These are phyloP conservation scores for Meteorus colon DNA, from an alignment of 2,888 invertebrate species.

Conservation along the genomic window DNA sequence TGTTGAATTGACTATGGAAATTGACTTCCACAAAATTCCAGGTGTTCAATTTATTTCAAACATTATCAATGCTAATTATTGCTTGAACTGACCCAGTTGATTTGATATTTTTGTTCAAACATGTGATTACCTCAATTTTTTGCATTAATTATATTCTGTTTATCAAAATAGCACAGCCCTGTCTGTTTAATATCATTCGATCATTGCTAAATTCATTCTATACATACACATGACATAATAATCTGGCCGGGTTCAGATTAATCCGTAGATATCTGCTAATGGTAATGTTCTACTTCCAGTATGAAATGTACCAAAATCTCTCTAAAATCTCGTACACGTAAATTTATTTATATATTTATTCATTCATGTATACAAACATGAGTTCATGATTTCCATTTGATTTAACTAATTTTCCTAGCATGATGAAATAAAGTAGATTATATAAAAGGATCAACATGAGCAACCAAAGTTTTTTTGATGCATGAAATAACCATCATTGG, in stretches of 20 bases:
- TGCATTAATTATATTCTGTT: not conserved
- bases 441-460: not conserved
- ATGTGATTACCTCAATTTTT: not conserved
- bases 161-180: not conserved
- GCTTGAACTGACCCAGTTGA: no score
- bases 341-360: not conserved
- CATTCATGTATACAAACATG: not conserved
- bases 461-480: not conserved
- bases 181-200: not conserved
- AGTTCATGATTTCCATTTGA: not conserved
- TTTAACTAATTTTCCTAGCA: not conserved
- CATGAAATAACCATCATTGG: not conserved
- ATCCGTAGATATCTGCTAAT: conserved; percentile 4
- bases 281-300: not conserved
- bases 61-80: not conserved
- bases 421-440: not conserved
- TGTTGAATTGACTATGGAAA: not conserved
- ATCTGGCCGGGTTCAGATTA: not conserved
- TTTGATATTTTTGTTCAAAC: not conserved
- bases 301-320: conserved; percentile 2
- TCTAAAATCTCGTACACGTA: not conserved
- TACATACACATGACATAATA: not conserved
- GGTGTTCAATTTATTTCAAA: not conserved
- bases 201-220: not conserved
- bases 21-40: not conserved